Percentiles rank a stretch among this genome's conserved stretches.
Conservation (phyloP, 2,888 invertebrate genomes). For the Drosophila stalkeri region DNA sequence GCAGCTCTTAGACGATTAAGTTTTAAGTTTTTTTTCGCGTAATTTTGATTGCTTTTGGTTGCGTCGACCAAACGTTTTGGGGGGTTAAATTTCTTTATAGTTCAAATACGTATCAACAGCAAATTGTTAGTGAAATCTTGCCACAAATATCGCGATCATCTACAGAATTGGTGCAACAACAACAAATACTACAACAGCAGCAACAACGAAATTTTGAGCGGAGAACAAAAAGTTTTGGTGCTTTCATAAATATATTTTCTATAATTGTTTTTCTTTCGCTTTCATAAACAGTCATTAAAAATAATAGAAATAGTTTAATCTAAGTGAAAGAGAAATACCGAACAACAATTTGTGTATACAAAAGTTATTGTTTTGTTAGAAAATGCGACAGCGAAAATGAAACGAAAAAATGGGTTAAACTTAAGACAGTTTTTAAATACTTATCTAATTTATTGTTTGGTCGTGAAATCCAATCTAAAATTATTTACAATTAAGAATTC, state of each 20-base stretch:
- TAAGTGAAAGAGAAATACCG: slow-evolving; percentile 60
- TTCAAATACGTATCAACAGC: slow-evolving; percentile 24
- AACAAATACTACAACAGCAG: slow-evolving; percentile 22
- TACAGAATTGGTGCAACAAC: slow-evolving; percentile 60
- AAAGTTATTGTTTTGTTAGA: slow-evolving; percentile 29
- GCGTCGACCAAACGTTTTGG: slow-evolving; percentile 49
- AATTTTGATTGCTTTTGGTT: slow-evolving; percentile 30
- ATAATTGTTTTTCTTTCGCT: slow-evolving; percentile 65
- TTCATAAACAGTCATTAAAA: slow-evolving; percentile 80
- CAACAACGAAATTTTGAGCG: slow-evolving; percentile 35
- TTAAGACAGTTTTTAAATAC: slow-evolving; percentile 48
- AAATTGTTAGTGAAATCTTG: slow-evolving; percentile 77
- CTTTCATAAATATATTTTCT: slow-evolving; percentile 66
- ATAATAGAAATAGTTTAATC: slow-evolving; percentile 76
- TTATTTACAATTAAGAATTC: slow-evolving; percentile 60
- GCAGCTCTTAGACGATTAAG: slow-evolving; percentile 48
- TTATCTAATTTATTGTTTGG: slow-evolving; percentile 74
- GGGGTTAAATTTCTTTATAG: slow-evolving; percentile 46
- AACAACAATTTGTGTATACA: slow-evolving; percentile 34
- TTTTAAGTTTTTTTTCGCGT: slow-evolving; percentile 20
- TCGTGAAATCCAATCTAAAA: slow-evolving; percentile 56
- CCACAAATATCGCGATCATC: slow-evolving; percentile 63
- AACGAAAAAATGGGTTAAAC: slow-evolving; percentile 43
- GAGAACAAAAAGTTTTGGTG: slow-evolving; percentile 68
- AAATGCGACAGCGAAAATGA: slow-evolving; percentile 21